Evolutionary conservation across 2,888 invertebrate species (phyloP), one percentile per base, ranked within the genome.

Genomic region (Choreutis nemorana): DNA sequence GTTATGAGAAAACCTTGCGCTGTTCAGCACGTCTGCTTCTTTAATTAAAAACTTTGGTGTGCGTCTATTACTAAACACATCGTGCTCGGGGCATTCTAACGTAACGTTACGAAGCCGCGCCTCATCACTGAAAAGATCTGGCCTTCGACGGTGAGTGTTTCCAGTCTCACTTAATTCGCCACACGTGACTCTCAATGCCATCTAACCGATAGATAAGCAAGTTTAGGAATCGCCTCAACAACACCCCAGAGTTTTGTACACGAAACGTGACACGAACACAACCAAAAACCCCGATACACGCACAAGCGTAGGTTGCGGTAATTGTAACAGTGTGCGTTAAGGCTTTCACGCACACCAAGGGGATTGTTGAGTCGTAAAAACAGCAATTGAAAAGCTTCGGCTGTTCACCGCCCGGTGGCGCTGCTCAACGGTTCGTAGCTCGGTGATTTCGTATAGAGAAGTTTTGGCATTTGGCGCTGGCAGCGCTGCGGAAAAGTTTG

Each of bases 371-470:
- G 51, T 60, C 64, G 59, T 73, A 64, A 72, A 52, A 71, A 63
- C 42, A 47, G 55, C 59, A 44, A 72, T 73, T 64, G 63, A 68
- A 72, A 71, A 71, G 67, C 57, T 80, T 79, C 75, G 55, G 65
- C 78, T 62, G 63, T 68, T 58, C 72, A 45, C 64, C 79, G 68
- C 72, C 37, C 57, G 78, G 66, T 75, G 75, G 77, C 78, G 77
- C 50, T 77, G 55, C 44, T 39, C 35, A 29, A 56, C 48, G 68
- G 67, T 68, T 72, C 54, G 48, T 54, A 48, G 64, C 56, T 53
- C 35, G 36, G 46, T 43, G 44, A 45, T 43, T 43, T 39, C 50
- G 52, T n/a, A n/a, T n/a, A n/a, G n/a, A n/a, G n/a, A n/a, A 44
- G 55, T 52, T 46, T 47, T 39, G 29, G 39, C 44, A 42, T 54